These are phyloP conservation scores for Aplodontia rufa DNA, from an alignment of 2,113 vertebrate genomes.

Conservation along the genomic window DNA sequence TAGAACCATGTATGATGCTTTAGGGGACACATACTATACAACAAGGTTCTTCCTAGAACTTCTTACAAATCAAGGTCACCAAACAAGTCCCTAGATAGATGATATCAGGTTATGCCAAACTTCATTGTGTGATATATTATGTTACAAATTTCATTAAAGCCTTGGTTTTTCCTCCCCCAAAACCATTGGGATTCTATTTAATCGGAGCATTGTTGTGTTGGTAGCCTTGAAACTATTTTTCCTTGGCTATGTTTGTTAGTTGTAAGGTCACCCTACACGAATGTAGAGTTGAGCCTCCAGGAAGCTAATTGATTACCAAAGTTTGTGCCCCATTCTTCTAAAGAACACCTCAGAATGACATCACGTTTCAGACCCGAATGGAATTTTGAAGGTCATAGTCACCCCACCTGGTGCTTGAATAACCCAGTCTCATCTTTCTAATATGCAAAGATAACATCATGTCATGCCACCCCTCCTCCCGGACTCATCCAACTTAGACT, in stretches of 20 bases:
- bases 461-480: not conserved
- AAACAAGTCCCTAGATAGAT: not conserved
- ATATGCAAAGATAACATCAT: not conserved
- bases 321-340: not conserved
- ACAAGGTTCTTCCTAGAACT: conserved; percentile 2
- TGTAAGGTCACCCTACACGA: not conserved
- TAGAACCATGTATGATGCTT: not conserved
- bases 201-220: not conserved
- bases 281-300: not conserved
- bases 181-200: not conserved
- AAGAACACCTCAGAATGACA: not conserved
- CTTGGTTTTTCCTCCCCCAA: not conserved
- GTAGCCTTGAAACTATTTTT: not conserved
- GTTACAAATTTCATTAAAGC: not conserved
- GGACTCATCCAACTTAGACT: not conserved
- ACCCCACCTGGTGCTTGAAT: not conserved
- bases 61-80: not conserved
- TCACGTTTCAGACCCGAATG: not conserved
- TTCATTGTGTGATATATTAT: conserved; percentile 30
- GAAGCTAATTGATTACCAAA: not conserved
- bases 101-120: not conserved
- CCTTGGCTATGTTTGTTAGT: conserved; percentile 7
- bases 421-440: conserved; percentile 14
- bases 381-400: not conserved
- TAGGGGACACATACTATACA: not conserved